Evolutionary conservation across 2,888 invertebrate species (phyloP).

Genomic region (Leucoptera coffeella): DNA sequence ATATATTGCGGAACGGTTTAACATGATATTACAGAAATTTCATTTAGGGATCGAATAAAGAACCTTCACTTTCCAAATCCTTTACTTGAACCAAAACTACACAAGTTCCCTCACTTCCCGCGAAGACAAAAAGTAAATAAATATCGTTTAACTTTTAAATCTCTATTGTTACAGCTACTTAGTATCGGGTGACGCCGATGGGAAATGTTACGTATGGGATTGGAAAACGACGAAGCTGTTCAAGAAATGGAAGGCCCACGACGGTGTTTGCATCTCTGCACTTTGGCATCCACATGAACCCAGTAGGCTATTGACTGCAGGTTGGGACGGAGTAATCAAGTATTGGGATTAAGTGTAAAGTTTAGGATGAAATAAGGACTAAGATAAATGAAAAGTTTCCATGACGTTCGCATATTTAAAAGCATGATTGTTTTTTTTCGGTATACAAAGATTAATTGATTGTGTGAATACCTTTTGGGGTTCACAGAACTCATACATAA

Average conservation of each 20-base stretch:
- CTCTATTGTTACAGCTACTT: slow-evolving; percentile 69
- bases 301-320: slow-evolving; percentile 93
- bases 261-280: slow-evolving; percentile 89
- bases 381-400: neutral
- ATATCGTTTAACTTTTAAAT: too few relatives aligned
- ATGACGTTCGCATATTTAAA: neutral
- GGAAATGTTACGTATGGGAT: slow-evolving; percentile 98
- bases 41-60: too few relatives aligned
- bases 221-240: slow-evolving; percentile 99
- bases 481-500: too few relatives aligned
- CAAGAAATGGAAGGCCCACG: slow-evolving; percentile 99
- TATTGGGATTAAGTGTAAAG: slow-evolving; percentile 82
- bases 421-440: neutral
- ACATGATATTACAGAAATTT: too few relatives aligned
- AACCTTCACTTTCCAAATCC: too few relatives aligned
- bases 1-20: too few relatives aligned
- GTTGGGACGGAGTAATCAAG: slow-evolving; percentile 98
- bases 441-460: too few relatives aligned
- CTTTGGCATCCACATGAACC: slow-evolving; percentile 99
- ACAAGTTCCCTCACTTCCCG: too few relatives aligned
- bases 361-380: neutral
- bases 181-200: slow-evolving; percentile 97
- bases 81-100: too few relatives aligned
- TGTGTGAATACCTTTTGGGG: too few relatives aligned
- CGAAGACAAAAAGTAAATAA: too few relatives aligned